phyloP scores from a whole-genome alignment of 2,888 invertebrate species.

The Hylaea fasciaria region DNA sequence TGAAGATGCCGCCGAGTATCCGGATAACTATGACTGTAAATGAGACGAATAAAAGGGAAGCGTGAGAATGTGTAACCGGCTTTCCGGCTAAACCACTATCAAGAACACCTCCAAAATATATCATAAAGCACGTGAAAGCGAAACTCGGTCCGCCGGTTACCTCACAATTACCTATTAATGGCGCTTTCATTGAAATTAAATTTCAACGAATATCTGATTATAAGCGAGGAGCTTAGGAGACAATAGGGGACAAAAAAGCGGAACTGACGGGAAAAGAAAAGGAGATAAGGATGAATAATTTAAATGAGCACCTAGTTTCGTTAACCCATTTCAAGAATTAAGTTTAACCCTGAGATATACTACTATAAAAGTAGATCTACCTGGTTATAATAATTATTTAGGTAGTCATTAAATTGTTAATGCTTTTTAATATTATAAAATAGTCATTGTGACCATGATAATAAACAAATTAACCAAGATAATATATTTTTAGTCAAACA shows the following conservation, averaged over 20 bases:
- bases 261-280: constrained; percentile 10
- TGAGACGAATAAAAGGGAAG: no score
- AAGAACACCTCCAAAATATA: constrained; percentile 15
- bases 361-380: no score
- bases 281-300: neutral
- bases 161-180: constrained; percentile 33
- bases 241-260: constrained; percentile 18
- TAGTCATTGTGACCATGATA: no score
- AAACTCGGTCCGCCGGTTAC: constrained; percentile 30
- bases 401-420: no score
- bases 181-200: constrained; percentile 40
- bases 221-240: constrained; percentile 15
- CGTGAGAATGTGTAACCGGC: neutral
- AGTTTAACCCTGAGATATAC: neutral
- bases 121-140: constrained; percentile 32
- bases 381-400: no score
- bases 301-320: neutral
- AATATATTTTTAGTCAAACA: no score
- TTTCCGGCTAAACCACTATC: constrained; percentile 8
- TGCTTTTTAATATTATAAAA: no score
- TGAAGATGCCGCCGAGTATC: no score
- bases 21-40: no score
- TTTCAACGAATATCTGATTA: constrained; percentile 33
- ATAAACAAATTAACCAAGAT: no score
- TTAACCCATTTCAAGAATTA: constrained; percentile 14